Evolutionary conservation across 30 jellyfish, hydroid and myxozoan species (phyloP), one percentile per base, ranked within the genome.

Genomic region (Aurelia sp.): DNA sequence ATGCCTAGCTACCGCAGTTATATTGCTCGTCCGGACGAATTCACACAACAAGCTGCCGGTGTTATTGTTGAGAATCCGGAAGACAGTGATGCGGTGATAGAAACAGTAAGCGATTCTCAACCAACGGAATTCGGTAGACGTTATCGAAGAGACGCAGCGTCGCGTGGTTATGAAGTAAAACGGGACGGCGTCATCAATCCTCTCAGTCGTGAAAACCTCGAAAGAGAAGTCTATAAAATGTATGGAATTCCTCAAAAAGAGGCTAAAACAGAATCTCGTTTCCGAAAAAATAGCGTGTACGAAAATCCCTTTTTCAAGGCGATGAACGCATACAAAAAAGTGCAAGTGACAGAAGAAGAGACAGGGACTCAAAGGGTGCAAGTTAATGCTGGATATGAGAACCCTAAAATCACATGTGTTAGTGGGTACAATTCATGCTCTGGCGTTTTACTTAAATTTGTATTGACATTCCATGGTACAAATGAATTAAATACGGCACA

Each of bases 341-440:
- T 94, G 18, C 99, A 94, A 76, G 97, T 94, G 3, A 96, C 97
- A 30, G 97, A 88, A 35, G 99, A 96, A 40, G 98, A 96, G 84
- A 96, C 99, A 3, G 99, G 99, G 55, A 85, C 95, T 21, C 99
- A 91, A 74, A 96, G 99, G 41, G 99, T 96, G 2, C 99, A 96
- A 69, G 99, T 96, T 16, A 96, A 88, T 69, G 98, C 99, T 66
- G 99, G 99, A 6, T 96, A 96, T 58, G 98, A 96, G 77, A 96
- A 96, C 76, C 97, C 99, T 9, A 81, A 94, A 48, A 88, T 96
- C 35, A 60, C 97, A 30, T 96, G 99, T 62, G 97, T 90, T 16
- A 88, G 91, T 58, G 98, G 98, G 62, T 72, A 77, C 53, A 67
- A 89, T 65, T 64, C 91, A 11, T 96, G 99, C 55, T 90, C 99